A percentile compares a stretch with the other conserved stretches of the same genome.
phyloP scores from a whole-genome alignment of 2,113 vertebrate species.

The Phalacrocorax brasilianus region DNA sequence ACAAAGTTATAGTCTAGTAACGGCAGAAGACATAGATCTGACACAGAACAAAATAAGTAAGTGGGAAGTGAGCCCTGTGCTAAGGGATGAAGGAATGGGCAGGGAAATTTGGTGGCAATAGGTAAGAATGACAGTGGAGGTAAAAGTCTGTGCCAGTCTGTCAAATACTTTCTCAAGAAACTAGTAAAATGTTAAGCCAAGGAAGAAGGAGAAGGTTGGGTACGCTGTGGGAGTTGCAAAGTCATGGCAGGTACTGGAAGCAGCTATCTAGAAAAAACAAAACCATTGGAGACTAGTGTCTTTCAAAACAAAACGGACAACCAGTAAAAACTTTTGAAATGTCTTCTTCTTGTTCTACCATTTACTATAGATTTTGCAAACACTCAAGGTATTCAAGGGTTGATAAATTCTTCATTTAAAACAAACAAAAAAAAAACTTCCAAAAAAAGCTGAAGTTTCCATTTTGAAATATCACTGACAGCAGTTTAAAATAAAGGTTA shows the following conservation, averaged over 20 bases:
- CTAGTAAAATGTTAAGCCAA: not conserved
- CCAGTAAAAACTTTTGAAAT: not conserved
- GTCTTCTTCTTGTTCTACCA: not conserved
- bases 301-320: not conserved
- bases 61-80: not conserved
- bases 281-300: not conserved
- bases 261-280: not conserved
- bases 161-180: not conserved
- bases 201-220: not conserved
- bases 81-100: not conserved
- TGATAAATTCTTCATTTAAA: not conserved
- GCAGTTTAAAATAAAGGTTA: not conserved
- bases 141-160: not conserved
- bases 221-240: not conserved
- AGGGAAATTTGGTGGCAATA: not conserved
- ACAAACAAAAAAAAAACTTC: not conserved
- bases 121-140: not conserved
- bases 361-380: not conserved
- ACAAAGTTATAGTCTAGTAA: not conserved
- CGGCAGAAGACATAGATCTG: not conserved
- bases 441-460: not conserved
- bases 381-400: not conserved
- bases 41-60: not conserved
- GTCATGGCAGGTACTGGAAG: not conserved
- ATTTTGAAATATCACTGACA: not conserved